Evolutionary conservation across 2,113 vertebrate species (phyloP).

Genomic region (Ploceus nigricollis): DNA sequence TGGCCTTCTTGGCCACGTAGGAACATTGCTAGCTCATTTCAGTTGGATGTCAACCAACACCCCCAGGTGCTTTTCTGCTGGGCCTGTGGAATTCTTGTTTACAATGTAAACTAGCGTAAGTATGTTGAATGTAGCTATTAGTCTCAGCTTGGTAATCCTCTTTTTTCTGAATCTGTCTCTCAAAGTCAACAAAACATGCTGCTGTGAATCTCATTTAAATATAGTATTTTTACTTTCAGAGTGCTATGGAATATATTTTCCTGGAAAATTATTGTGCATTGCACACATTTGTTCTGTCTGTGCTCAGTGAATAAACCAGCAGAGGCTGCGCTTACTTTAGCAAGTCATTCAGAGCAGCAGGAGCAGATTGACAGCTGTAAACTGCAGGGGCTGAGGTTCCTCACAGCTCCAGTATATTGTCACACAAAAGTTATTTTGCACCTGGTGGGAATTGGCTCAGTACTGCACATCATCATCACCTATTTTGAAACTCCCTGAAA

Average conservation of each 20-base stretch:
- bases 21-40: not conserved
- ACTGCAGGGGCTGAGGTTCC: not conserved
- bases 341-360: not conserved
- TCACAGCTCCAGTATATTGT: not conserved
- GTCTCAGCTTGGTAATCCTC: not conserved
- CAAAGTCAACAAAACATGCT: not conserved
- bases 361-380: not conserved
- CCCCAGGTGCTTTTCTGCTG: not conserved
- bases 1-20: not conserved
- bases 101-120: not conserved
- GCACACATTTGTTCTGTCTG: not conserved
- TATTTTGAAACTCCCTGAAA: not conserved
- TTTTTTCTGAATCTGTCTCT: not conserved
- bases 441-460: not conserved
- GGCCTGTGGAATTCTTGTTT: not conserved
- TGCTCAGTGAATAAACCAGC: not conserved
- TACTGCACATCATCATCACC: not conserved
- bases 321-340: not conserved
- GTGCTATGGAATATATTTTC: not conserved
- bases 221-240: not conserved
- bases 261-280: not conserved
- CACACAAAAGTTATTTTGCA: not conserved
- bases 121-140: not conserved
- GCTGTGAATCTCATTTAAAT: not conserved
- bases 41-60: not conserved